Evolutionary conservation across 2,888 invertebrate genomes (phyloP), one percentile per base, ranked within the genome.

Genomic region (Acronicta psi): DNA sequence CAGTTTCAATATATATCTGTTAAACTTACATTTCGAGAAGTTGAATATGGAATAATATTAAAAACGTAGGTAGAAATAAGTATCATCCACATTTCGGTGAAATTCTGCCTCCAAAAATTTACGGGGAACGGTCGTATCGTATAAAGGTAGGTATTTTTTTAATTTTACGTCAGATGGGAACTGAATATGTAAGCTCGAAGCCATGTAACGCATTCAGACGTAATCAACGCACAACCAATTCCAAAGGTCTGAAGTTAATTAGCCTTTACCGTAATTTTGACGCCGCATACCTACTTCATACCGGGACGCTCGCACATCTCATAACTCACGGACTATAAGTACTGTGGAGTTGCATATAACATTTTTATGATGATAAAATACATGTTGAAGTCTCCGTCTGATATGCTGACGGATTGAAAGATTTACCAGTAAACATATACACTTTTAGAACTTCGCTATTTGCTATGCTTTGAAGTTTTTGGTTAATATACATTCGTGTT

Each of bases 221-320:
- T 54, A 49, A 69, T 73, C 57, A 69, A 73, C 51, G 58, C 38
- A 53, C 29, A 52, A 69, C 63, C 68, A 53, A 59, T 62, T 29
- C 52, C 58, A 65, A 60, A 73, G 71, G 63, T 53, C 59, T 73
- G 58, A 43, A 59, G 64, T 70, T 75, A 75, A 75, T 75, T 76
- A 73, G 74, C 55, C 60, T 57, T 59, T 49, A 55, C 56, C 63
- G 65, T 59, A 63, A 74, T 73, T 74, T 73, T 60, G 47, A 59
- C 57, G 69, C 58, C 55, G 52, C 59, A 59, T 56, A 55, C 59
- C 57, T 56, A 55, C 73, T 74, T 59, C 49, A 57, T 57, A 51
- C 43, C 17, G 57, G 46, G 13, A 44, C 53, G 41, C 44, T 37
- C 16, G 34, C 29, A 49, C 68, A 52, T 58, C 54, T 69, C 44